Conservation (phyloP, 1,140 invertebrate species). For the Oedothorax gibbosus region DNA sequence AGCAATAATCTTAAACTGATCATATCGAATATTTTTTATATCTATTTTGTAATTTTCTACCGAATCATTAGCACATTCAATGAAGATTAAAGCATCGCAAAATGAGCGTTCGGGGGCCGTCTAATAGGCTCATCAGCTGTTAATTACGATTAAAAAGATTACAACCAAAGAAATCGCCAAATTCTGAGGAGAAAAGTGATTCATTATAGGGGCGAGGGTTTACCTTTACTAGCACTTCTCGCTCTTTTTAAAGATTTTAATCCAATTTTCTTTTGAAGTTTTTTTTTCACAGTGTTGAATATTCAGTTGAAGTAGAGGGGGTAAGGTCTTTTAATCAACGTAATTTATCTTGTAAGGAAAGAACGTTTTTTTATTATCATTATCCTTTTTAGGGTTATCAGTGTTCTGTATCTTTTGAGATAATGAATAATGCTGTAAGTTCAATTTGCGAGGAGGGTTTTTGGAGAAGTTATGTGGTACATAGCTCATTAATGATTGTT, state of each 20-base stretch:
- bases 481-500: conserved; percentile 35
- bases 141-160: conserved; percentile 53
- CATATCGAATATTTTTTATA: neutral
- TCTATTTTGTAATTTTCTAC: conserved; percentile 3
- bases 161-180: conserved; percentile 35
- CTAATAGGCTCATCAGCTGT: conserved; percentile 51
- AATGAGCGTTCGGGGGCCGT: conserved; percentile 29
- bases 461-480: conserved; percentile 37
- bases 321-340: conserved; percentile 48
- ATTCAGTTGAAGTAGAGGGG: conserved; percentile 15
- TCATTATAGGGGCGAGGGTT: conserved; percentile 34
- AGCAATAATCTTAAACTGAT: neutral
- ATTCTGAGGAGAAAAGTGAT: conserved; percentile 6
- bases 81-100: conserved; percentile 47
- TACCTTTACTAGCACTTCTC: conserved; percentile 27
- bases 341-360: conserved; percentile 41
- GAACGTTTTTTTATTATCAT: neutral
- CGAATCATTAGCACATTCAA: conserved; percentile 30
- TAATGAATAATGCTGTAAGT: conserved; percentile 42
- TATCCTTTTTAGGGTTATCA: conserved; percentile 33
- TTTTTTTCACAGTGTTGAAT: conserved; percentile 2
- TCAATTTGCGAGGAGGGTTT: conserved; percentile 29
- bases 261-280: conserved; percentile 11
- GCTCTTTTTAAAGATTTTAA: conserved; percentile 46
- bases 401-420: conserved; percentile 39